These are phyloP conservation scores for Notamacropus eugenii DNA, from an alignment of 2,797 vertebrate species.

Conservation along the genomic window DNA sequence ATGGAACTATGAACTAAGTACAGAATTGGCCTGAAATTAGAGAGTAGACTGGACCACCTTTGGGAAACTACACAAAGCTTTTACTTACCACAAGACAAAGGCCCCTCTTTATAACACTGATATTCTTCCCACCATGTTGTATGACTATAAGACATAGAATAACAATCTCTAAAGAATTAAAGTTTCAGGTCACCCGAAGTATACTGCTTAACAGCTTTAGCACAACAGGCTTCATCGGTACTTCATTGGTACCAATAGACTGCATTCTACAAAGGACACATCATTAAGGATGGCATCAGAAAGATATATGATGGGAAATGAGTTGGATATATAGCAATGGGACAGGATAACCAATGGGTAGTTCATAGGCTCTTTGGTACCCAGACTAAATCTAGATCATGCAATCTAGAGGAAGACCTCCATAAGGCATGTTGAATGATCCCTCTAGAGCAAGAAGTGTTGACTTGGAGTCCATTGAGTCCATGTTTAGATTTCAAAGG, in stretches of 20 bases:
- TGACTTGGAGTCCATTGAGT: not conserved
- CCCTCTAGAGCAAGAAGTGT: not conserved
- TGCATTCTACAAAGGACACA: not conserved
- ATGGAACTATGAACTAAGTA: not conserved
- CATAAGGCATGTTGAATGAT: not conserved
- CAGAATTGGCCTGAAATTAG: not conserved
- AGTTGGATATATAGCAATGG: not conserved
- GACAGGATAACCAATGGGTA: not conserved
- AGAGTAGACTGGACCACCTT: not conserved
- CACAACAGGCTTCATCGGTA: not conserved
- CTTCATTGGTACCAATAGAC: too few relatives aligned
- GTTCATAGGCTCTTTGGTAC: not conserved
- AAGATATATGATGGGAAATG: not conserved
- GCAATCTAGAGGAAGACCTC: not conserved
- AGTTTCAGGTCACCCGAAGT: not conserved
- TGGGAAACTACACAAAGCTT: not conserved
- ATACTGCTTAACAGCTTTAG: not conserved
- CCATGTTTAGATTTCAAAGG: not conserved
- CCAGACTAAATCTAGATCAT: not conserved
- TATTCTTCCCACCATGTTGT: not conserved
- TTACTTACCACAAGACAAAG: not conserved
- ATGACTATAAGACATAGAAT: not conserved
- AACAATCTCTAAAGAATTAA: not conserved
- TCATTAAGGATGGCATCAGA: not conserved
- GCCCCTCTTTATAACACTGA: too few relatives aligned